Evolutionary conservation across 2,113 vertebrate species (phyloP).

Genomic region (Anoura caudifer): DNA sequence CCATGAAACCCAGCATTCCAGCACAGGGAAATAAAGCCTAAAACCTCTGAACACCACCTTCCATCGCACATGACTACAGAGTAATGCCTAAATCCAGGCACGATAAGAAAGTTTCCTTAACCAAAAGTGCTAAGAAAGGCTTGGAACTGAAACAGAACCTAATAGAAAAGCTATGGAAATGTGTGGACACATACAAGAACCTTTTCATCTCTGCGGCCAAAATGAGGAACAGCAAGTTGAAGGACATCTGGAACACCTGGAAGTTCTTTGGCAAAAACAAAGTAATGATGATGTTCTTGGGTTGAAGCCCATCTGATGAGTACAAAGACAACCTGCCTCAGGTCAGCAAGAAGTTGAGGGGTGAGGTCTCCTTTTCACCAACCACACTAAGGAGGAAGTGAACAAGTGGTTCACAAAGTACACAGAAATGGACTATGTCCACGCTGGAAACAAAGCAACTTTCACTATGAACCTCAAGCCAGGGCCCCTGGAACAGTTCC

Average conservation of each 20-base stretch:
- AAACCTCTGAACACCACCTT: too few species aligned
- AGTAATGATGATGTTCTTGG: conserved; percentile 95
- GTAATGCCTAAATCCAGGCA: too few species aligned
- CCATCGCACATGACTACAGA: too few species aligned
- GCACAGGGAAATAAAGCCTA: too few species aligned
- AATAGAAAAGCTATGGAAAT: conserved; percentile 94
- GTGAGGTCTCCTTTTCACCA: conserved; percentile 95
- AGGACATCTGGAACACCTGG: conserved; percentile 94
- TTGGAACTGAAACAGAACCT: conserved; percentile 90
- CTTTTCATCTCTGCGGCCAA: conserved; percentile 94
- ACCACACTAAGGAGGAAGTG: conserved; percentile 92
- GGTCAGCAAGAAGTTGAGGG: conserved; percentile 90
- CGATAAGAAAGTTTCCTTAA: conserved; percentile 86
- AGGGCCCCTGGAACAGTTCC: conserved; percentile 93
- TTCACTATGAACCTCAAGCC: conserved; percentile 88
- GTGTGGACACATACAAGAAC: conserved; percentile 93
- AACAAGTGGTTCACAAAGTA: conserved; percentile 93
- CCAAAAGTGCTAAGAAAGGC: conserved; percentile 92
- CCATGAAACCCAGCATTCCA: too few species aligned
- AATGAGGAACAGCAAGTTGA: conserved; percentile 97
- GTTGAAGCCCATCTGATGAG: conserved; percentile 89
- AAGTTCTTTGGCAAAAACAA: conserved; percentile 99
- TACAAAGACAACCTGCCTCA: conserved; percentile 96
- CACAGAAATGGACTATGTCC: conserved; percentile 90
- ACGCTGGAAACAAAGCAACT: conserved; percentile 88